Evolutionary conservation across 1,140 invertebrate species (phyloP).

Genomic region (Holcopasites calliopsidis): DNA sequence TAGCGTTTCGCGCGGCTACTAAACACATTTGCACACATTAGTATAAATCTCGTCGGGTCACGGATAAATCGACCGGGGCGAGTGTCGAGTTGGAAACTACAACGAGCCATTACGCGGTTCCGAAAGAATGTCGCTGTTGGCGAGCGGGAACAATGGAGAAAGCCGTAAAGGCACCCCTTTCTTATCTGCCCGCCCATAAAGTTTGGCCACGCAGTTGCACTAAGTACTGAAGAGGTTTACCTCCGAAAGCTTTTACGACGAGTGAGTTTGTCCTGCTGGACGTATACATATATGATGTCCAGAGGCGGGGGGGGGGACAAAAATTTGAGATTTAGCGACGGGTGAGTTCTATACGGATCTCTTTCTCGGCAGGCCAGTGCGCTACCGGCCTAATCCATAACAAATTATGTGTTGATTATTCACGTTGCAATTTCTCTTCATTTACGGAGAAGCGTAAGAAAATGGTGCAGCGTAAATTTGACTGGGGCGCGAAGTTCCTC

Average conservation of each 20-base stretch:
- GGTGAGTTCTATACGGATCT: neutral
- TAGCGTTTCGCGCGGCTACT: neutral
- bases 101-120: constrained; percentile 39
- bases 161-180: constrained; percentile 47
- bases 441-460: neutral
- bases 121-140: constrained; percentile 31
- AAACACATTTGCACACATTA: constrained; percentile 20
- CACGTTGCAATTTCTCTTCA: neutral
- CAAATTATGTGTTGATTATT: neutral
- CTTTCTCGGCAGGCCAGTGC: neutral
- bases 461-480: constrained; percentile 19
- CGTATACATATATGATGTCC: neutral
- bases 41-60: constrained; percentile 5
- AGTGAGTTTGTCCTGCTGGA: neutral
- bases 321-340: neutral
- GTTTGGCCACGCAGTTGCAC: neutral
- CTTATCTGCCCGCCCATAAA: constrained; percentile 26
- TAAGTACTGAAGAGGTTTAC: neutral
- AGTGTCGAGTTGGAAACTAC: neutral
- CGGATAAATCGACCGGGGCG: constrained; percentile 21
- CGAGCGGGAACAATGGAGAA: constrained; percentile 39
- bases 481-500: constrained; percentile 40
- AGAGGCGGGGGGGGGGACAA: neutral
- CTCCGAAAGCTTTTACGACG: neutral
- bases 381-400: neutral